Conservation (phyloP, 2,888 invertebrate species). For the Hyposoter dolosus region DNA sequence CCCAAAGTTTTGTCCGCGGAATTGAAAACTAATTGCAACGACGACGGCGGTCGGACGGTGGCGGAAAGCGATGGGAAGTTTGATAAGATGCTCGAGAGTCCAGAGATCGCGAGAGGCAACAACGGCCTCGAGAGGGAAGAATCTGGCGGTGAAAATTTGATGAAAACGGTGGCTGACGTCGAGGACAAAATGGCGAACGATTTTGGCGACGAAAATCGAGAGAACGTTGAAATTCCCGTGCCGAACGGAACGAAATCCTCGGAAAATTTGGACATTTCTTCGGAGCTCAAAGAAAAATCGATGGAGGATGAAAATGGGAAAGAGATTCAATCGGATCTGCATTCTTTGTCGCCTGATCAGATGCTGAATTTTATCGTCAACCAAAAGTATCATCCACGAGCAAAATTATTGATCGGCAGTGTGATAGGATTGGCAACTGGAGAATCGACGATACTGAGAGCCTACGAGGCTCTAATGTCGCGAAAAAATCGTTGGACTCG, state of each 20-base stretch:
- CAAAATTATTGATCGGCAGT: conserved; percentile 80
- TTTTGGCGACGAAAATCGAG: not conserved
- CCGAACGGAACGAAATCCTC: not conserved
- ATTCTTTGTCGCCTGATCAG: conserved; percentile 79
- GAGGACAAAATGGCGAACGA: not conserved
- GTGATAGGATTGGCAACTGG: conserved; percentile 80
- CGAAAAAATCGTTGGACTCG: conserved; percentile 38
- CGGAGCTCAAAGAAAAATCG: conserved; percentile 1
- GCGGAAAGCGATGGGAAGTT: not conserved
- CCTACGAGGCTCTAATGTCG: conserved; percentile 71
- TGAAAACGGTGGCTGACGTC: not conserved
- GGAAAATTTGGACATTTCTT: not conserved
- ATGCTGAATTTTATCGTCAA: conserved; percentile 80
- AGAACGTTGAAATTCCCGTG: not conserved
- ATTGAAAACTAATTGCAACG: not conserved
- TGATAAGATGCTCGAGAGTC: not conserved
- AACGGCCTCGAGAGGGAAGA: not conserved
- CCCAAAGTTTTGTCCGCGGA: conserved; percentile 33
- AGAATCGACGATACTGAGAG: conserved; percentile 75
- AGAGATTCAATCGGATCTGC: conserved; percentile 56
- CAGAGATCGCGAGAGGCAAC: not conserved
- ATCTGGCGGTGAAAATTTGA: conserved; percentile 12
- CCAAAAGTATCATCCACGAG: conserved; percentile 79
- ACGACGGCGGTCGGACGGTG: not conserved
- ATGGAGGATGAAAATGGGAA: conserved; percentile 22